Conservation (phyloP, 2,888 invertebrate genomes). For the Heliconius cydno region DNA sequence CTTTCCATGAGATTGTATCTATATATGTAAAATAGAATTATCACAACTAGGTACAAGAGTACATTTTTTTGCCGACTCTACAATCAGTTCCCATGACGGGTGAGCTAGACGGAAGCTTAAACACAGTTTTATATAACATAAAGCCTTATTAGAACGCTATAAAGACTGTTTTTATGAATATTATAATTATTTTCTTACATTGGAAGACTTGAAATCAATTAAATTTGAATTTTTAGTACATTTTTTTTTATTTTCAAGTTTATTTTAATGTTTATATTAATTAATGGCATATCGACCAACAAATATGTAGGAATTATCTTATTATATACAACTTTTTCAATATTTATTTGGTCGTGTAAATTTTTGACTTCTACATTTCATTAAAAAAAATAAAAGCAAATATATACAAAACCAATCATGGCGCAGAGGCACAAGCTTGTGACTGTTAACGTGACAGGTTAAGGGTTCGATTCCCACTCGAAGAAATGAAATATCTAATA, state of each 20-base stretch:
- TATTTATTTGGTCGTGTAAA: background rate
- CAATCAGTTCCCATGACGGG: slow-evolving; percentile 71
- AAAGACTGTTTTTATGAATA: slow-evolving; percentile 43
- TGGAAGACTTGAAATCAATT: background rate
- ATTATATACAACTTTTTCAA: background rate
- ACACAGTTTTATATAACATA: slow-evolving; percentile 47
- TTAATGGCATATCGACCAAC: background rate
- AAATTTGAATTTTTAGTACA: background rate
- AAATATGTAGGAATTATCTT: background rate
- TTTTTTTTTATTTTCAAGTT: background rate
- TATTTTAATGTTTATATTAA: background rate
- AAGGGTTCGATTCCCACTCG: too few species aligned
- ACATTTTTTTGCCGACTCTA: slow-evolving; percentile 18
- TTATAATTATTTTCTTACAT: background rate
- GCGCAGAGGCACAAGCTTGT: too few species aligned
- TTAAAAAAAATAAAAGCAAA: too few species aligned
- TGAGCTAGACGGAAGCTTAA: slow-evolving; percentile 69
- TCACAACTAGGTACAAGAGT: slow-evolving; percentile 5
- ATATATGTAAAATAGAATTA: slow-evolving; percentile 26
- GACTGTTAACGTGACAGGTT: too few species aligned
- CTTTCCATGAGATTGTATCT: slow-evolving; percentile 9
- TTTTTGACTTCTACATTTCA: too few species aligned
- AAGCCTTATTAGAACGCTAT: slow-evolving; percentile 48
- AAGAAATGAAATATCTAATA: too few species aligned
- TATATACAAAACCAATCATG: too few species aligned